A percentile compares a stretch with the other conserved stretches of the same genome.
Evolutionary conservation across 1,140 invertebrate species (phyloP).

Genomic region (Diprion similis): DNA sequence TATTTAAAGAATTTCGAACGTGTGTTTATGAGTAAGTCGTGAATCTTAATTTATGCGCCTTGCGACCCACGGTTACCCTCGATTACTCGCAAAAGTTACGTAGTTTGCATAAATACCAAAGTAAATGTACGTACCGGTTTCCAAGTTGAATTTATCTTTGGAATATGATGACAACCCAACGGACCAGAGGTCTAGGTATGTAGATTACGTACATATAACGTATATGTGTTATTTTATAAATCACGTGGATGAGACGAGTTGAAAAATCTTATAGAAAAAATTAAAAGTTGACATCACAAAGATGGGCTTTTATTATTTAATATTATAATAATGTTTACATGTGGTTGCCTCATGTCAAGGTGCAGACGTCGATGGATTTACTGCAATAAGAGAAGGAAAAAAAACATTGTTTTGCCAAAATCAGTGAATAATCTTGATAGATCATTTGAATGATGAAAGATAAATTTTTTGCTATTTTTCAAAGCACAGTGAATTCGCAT

Average conservation of each 20-base stretch:
- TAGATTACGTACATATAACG: too few species aligned
- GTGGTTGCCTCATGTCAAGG: conserved; percentile 38
- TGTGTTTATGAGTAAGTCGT: too few species aligned
- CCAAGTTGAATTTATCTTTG: too few species aligned
- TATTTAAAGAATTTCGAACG: too few species aligned
- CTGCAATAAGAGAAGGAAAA: conserved; percentile 46
- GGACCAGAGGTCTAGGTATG: too few species aligned
- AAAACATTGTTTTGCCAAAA: conserved; percentile 33
- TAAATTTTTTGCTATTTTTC: too few species aligned
- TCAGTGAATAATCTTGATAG: conserved; percentile 15
- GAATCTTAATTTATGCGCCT: neutral
- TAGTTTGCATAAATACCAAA: neutral
- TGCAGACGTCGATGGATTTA: conserved; percentile 37
- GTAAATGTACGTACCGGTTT: too few species aligned
- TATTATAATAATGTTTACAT: conserved; percentile 52
- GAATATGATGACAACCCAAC: too few species aligned
- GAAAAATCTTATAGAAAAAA: neutral
- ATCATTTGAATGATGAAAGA: too few species aligned
- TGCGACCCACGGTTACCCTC: neutral
- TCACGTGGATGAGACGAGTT: too few species aligned
- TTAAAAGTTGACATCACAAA: conserved; percentile 1
- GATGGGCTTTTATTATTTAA: conserved; percentile 18
- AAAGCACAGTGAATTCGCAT: too few species aligned
- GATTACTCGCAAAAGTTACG: neutral
- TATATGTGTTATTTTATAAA: too few species aligned